These are phyloP conservation scores for Abrostola tripartita DNA, from an alignment of 2,888 invertebrate species.

Conservation along the genomic window DNA sequence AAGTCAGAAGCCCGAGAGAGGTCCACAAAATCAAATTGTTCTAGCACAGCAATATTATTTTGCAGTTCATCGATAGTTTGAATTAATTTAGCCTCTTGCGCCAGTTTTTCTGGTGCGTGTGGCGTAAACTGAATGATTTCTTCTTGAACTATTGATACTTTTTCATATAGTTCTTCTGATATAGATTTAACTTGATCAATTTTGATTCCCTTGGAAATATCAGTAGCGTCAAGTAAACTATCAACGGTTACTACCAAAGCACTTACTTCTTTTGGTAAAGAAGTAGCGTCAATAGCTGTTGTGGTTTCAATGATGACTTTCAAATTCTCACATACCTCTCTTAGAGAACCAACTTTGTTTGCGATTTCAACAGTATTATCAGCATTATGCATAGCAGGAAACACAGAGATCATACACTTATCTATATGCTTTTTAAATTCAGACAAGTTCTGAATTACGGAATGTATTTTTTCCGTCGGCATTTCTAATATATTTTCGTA, in stretches of 20 bases:
- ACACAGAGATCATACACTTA: slow-evolving; percentile 70
- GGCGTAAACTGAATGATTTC: slow-evolving; percentile 73
- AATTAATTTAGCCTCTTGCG: slow-evolving; percentile 74
- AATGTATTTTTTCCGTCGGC: slow-evolving; percentile 73
- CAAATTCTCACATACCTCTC: slow-evolving; percentile 71
- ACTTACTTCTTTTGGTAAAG: slow-evolving; percentile 54
- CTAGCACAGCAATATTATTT: slow-evolving; percentile 75
- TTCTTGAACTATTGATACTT: slow-evolving; percentile 72
- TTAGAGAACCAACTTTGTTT: slow-evolving; percentile 70
- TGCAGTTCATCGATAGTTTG: slow-evolving; percentile 76
- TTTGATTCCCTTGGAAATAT: slow-evolving; percentile 68
- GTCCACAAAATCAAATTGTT: slow-evolving; percentile 78
- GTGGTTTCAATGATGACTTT: slow-evolving; percentile 66
- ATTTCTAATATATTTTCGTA: slow-evolving; percentile 78
- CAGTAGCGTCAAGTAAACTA: slow-evolving; percentile 69
- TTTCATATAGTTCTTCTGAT: slow-evolving; percentile 74
- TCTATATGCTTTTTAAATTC: slow-evolving; percentile 75
- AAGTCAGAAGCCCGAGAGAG: slow-evolving; percentile 73
- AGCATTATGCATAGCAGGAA: slow-evolving; percentile 72
- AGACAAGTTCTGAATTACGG: slow-evolving; percentile 70
- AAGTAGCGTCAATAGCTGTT: slow-evolving; percentile 35
- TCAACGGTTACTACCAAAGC: slow-evolving; percentile 65
- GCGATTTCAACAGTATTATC: slow-evolving; percentile 76
- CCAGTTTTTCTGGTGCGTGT: slow-evolving; percentile 60
- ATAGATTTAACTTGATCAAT: slow-evolving; percentile 71